phyloP scores from a whole-genome alignment of 2,113 vertebrate species.

The Syngnathus floridae region DNA sequence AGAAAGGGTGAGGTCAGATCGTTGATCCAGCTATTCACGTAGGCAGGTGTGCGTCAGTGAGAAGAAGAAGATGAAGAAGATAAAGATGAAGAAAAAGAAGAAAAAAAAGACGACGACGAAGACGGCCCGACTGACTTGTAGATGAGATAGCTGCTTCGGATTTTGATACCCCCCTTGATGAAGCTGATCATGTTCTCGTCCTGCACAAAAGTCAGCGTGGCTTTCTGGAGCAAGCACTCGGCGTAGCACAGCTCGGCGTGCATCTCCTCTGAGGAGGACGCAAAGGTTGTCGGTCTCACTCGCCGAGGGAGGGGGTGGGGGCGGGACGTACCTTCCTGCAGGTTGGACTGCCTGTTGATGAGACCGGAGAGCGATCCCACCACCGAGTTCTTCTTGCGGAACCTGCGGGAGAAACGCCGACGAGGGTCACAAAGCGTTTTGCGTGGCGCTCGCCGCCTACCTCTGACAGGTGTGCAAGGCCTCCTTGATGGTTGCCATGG shows the following conservation, averaged over 20 bases:
- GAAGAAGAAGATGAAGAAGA: too few species aligned
- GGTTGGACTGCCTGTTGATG: conserved; percentile 79
- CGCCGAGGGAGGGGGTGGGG: background rate
- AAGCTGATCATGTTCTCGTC: conserved; percentile 99
- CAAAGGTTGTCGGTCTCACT: background rate
- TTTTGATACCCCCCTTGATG: conserved; percentile 94
- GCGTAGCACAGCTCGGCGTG: conserved; percentile 97
- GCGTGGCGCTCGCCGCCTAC: conserved; percentile 62
- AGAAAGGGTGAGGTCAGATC: too few species aligned
- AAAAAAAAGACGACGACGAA: background rate
- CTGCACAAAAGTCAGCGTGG: conserved; percentile 92
- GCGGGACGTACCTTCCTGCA: conserved; percentile 80
- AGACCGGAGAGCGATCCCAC: conserved; percentile 86
- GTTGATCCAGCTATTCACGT: too few species aligned
- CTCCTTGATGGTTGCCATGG: conserved; percentile 88
- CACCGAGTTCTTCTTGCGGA: conserved; percentile 84
- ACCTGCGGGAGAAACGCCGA: conserved; percentile 63
- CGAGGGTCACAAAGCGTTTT: background rate
- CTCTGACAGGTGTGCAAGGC: conserved; percentile 91
- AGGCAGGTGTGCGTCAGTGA: too few species aligned
- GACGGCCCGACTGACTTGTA: conserved; percentile 81
- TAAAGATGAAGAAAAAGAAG: background rate
- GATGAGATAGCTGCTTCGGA: conserved; percentile 92
- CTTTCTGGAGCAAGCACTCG: conserved; percentile 94
- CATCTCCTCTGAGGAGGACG: conserved; percentile 84